Evolutionary conservation across 2,888 invertebrate genomes (phyloP), one percentile per base, ranked within the genome.

Genomic region (Tachina grossa): DNA sequence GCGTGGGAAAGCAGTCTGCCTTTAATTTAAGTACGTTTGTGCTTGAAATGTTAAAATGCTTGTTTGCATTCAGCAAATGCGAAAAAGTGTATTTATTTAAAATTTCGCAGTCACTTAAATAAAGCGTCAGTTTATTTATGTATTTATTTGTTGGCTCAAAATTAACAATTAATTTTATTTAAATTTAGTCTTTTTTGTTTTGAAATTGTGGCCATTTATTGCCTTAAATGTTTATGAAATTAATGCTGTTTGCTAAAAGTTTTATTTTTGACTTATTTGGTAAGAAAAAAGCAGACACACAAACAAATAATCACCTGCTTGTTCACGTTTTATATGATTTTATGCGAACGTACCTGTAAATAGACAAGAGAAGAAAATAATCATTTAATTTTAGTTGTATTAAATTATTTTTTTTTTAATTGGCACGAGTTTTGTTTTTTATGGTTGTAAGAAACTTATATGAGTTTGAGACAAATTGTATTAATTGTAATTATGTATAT

Each of bases 1-100:
- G 85, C 83, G 85, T 85, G 85, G 83, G 85, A 85, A 85, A 79
- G 55, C 41, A 69, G 74, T 77, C 59, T 61, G 65, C 16, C 65
- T 31, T 31, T 31, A 31, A 31, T 55, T 45, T 65, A 14, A 45
- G 2, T 11, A 65, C 22, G 16, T 69, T 39, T 22, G 19, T 43
- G 66, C 19, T 57, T 31, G 31, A 43, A 47, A 1, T 68, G 19
- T 8, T 65, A 77, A n/a, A 77, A 11, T 31, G 59, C 14, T 65
- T 82, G 19, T 83, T 14, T 43, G 59, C 14, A 13, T 68, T 39
- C n/a, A 45, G 22, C 13, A 39, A 31, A 49, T n/a, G 59, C 31
- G n/a, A 43, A 43, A 57, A 71, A 11, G 3, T 14, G 13, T 61
- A 14, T 61, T 47, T 11, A 11, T 47, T 47, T 47, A 49, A 22